Evolutionary conservation across 2,113 vertebrate genomes (phyloP).

Genomic region (Oceanodroma tethys): DNA sequence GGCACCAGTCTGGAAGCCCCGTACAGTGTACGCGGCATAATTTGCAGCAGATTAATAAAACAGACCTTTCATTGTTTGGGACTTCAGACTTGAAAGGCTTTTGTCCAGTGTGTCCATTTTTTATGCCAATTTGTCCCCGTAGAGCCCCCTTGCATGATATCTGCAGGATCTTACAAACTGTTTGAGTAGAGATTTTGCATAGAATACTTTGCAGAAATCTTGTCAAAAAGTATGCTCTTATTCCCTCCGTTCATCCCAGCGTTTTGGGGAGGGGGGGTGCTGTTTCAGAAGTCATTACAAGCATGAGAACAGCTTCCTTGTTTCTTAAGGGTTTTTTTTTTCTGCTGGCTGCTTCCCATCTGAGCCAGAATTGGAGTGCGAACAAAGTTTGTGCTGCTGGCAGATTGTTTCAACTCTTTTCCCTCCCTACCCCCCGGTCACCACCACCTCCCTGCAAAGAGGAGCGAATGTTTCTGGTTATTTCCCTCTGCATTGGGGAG

Average conservation of each 20-base stretch:
- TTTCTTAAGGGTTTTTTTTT: not conserved
- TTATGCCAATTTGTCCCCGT: not conserved
- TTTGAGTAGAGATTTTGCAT: not conserved
- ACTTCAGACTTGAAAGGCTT: not conserved
- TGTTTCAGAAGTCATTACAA: not conserved
- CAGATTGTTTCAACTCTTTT: constrained; percentile 20
- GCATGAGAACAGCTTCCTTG: not conserved
- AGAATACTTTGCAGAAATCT: not conserved
- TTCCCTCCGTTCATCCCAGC: not conserved
- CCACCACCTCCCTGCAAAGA: constrained; percentile 30
- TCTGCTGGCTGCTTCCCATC: constrained; percentile 27
- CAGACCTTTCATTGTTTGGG: constrained; percentile 3
- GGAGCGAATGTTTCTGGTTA: not conserved
- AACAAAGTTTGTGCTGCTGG: constrained; percentile 46
- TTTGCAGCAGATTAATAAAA: constrained; percentile 10
- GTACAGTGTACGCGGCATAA: not conserved
- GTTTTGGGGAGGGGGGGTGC: not conserved
- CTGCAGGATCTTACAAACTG: not conserved
- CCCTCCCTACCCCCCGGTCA: constrained; percentile 39
- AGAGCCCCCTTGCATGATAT: not conserved
- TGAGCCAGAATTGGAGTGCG: constrained; percentile 33
- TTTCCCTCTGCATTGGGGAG: not conserved
- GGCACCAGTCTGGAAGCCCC: not conserved
- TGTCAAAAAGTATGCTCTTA: not conserved
- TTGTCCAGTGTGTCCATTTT: not conserved